Percentiles rank a stretch among this genome's conserved stretches.
These are phyloP conservation scores for Lasaia peninsularis DNA, from an alignment of 1,140 invertebrate species.

Conservation along the genomic window DNA sequence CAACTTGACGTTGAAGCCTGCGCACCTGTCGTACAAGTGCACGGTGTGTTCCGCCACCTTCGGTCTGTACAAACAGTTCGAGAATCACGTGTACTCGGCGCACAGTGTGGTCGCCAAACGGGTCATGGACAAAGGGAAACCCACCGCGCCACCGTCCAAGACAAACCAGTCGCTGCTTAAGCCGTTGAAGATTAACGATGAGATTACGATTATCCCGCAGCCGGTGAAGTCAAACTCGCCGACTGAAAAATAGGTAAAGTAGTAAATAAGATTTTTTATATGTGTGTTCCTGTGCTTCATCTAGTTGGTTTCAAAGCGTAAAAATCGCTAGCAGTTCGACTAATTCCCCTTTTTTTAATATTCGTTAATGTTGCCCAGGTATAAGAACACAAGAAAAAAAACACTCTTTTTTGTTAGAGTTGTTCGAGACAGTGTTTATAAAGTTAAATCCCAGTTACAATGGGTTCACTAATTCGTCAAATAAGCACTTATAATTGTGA, in stretches of 20 bases:
- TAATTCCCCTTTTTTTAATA: no score
- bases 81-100: conserved; percentile 95
- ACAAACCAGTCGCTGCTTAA: conserved; percentile 80
- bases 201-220: conserved; percentile 93
- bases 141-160: conserved; percentile 51
- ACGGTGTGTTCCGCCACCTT: conserved; percentile 94
- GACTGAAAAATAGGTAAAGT: conserved; percentile 25
- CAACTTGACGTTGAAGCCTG: conserved; percentile 93
- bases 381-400: no score
- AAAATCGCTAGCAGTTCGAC: no score
- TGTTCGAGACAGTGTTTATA: no score
- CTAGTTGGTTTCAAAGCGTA: no score
- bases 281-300: no score
- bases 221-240: conserved; percentile 71
- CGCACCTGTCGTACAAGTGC: conserved; percentile 95
- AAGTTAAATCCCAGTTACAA: no score
- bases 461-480: no score
- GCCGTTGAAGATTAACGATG: conserved; percentile 91
- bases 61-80: conserved; percentile 96
- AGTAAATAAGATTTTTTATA: no score
- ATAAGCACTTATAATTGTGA: no score
- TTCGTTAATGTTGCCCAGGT: no score
- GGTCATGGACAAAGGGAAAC: conserved; percentile 86
- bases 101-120: conserved; percentile 91
- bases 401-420: no score